Percentiles rank a stretch among this genome's conserved stretches.
phyloP scores from a whole-genome alignment of 2,888 invertebrate genomes.

The Hirudinaria manillensis region DNA sequence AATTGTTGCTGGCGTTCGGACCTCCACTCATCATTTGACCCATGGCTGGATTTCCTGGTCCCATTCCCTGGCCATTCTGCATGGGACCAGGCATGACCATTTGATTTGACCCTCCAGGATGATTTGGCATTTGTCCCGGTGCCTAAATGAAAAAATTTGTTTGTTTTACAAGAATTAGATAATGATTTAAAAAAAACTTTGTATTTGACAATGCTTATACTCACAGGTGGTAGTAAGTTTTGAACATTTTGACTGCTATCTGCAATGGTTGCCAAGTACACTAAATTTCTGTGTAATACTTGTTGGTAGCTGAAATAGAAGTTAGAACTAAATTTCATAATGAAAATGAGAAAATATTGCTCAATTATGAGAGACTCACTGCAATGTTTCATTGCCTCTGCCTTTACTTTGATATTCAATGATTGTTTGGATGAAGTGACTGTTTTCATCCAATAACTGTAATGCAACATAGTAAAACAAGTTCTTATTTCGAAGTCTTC shows the following conservation, averaged over 20 bases:
- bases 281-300: slow-evolving; percentile 85
- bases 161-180: too few species aligned
- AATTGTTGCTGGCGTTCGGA: slow-evolving; percentile 14
- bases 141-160: background rate
- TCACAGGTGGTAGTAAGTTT: slow-evolving; percentile 23
- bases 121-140: slow-evolving; percentile 14
- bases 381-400: slow-evolving; percentile 82
- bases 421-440: slow-evolving; percentile 89
- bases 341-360: background rate
- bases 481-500: too few species aligned
- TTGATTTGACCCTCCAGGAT: background rate
- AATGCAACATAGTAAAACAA: too few species aligned
- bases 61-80: slow-evolving; percentile 10
- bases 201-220: too few species aligned
- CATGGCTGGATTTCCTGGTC: slow-evolving; percentile 18
- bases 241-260: slow-evolving; percentile 84
- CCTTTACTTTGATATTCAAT: slow-evolving; percentile 94
- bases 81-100: slow-evolving; percentile 17
- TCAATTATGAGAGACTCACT: slow-evolving; percentile 59
- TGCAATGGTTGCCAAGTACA: slow-evolving; percentile 91
- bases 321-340: background rate
- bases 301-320: slow-evolving; percentile 67
- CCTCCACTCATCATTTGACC: slow-evolving; percentile 5
- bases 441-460: slow-evolving; percentile 91
- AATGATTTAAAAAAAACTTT: too few species aligned